These are phyloP conservation scores for Macrophya alboannulata DNA, from an alignment of 2,888 invertebrate species.

Conservation along the genomic window DNA sequence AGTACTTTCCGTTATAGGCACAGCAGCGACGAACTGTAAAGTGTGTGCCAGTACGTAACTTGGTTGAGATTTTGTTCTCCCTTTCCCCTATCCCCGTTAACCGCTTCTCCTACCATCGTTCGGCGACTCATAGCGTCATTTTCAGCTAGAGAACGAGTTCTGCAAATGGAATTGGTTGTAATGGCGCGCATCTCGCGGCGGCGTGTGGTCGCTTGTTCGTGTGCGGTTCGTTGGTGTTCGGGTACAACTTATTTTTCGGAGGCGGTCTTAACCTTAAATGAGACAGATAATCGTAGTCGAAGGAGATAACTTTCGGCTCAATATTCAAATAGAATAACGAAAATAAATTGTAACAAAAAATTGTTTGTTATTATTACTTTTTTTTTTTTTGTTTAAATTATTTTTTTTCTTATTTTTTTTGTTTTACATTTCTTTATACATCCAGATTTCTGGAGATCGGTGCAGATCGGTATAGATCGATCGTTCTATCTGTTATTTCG, in stretches of 20 bases:
- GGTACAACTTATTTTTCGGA: not conserved
- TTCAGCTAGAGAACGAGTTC: constrained; percentile 35
- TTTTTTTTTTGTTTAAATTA: not conserved
- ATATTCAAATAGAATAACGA: not conserved
- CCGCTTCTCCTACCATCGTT: not conserved
- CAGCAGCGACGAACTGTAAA: not conserved
- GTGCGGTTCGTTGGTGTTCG: constrained; percentile 39
- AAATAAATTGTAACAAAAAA: not conserved
- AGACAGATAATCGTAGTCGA: not conserved
- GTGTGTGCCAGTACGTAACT: not conserved
- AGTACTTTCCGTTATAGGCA: not conserved
- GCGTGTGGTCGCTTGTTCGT: constrained; percentile 50
- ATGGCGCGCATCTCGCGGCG: constrained; percentile 54
- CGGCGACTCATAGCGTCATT: not conserved
- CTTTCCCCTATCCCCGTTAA: not conserved
- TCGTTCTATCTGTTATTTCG: no score
- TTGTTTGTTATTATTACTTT: not conserved
- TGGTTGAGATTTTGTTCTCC: not conserved
- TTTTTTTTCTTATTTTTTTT: not conserved
- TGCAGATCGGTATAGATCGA: no score
- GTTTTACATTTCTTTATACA: no score
- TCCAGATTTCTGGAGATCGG: not conserved
- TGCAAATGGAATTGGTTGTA: constrained; percentile 43
- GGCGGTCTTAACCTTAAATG: constrained; percentile 35
- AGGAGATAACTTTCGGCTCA: not conserved